phyloP scores from a whole-genome alignment of 2,113 vertebrate genomes.

The Vulpes ferrilata region DNA sequence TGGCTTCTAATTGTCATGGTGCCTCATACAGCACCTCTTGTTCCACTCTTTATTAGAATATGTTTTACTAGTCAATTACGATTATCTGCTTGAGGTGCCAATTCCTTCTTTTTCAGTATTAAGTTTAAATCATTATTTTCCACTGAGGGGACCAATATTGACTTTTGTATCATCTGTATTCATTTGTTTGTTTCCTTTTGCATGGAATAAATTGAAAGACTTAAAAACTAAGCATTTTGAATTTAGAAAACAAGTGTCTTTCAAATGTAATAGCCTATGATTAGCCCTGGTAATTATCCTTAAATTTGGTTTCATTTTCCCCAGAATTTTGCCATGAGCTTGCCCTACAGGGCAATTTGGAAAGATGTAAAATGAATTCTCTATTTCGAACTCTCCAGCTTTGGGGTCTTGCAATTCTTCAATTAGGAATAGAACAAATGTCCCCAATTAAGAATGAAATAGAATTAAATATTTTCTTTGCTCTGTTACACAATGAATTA shows the following conservation, averaged over 20 bases:
- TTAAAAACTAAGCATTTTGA: conserved; percentile 47
- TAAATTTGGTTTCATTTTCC: conserved; percentile 1
- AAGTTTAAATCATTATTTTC: background rate
- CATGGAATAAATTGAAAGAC: conserved; percentile 36
- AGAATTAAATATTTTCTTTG: conserved; percentile 68
- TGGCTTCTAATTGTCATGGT: background rate
- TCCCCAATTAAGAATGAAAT: conserved; percentile 61
- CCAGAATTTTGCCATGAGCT: conserved; percentile 2
- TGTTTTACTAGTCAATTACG: background rate
- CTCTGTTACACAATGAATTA: background rate
- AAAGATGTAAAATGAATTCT: conserved; percentile 17
- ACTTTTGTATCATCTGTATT: conserved; percentile 42
- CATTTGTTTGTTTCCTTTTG: conserved; percentile 6
- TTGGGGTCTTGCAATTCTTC: background rate
- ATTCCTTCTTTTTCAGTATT: background rate
- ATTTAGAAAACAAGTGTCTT: conserved; percentile 65
- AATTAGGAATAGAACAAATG: conserved; percentile 4
- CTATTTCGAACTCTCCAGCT: conserved; percentile 43
- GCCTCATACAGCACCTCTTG: background rate
- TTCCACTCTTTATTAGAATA: background rate
- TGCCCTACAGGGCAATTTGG: background rate
- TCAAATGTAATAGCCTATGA: background rate
- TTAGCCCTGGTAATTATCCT: conserved; percentile 54
- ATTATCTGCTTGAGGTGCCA: background rate
- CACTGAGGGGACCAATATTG: background rate